Base-by-base conservation (phyloP, 2,888 invertebrate genomes). In the Drosophila ezoana region DNA sequence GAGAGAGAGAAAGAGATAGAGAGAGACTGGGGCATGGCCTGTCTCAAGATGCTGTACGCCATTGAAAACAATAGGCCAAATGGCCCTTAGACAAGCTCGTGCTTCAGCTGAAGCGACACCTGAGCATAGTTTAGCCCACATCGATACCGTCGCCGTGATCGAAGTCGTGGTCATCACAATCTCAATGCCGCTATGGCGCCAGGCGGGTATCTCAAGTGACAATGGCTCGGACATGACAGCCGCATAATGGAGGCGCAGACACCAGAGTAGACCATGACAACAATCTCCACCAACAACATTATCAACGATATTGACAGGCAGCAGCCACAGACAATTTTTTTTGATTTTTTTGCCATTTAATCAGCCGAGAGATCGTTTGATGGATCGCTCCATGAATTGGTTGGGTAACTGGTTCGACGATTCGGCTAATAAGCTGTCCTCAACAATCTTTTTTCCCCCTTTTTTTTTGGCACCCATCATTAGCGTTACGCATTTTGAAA, bases 181-280 rank as follows among this genome's bases (percentile, higher is more conserved):
- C 61, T 72, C 80, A 83, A 83, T 83, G 83, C 81, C 83, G 72
- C 74, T 53, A 76, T 89, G 87, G 87, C 87, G 87, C 87, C 87
- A 87, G 67, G 66, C 79, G 62, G 68, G 68, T 67, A 41, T 61
- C 71, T 81, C 77, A 79, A 87, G 81, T 85, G 84, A 78, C 84
- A 83, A 80, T 80, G 78, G 75, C 54, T 63, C 61, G 48, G 44
- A 56, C 65, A 65, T 68, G 70, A 76, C 83, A 82, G 70, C 41
- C 66, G 43, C 59, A 77, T 52, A 69, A 78, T 68, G 70, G 63
- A 66, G 53, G 41, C 63, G n/a, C 51, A 51, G 54, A 57, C 57
- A 68, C 57, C 41, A 64, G 66, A 70, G 65, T 52, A 62, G 67
- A 79, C 81, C 84, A 48, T 77, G 85, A 82, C 85, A 76, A 76